phyloP scores from a whole-genome alignment of 1,140 invertebrate species.

The Drosophila erecta region DNA sequence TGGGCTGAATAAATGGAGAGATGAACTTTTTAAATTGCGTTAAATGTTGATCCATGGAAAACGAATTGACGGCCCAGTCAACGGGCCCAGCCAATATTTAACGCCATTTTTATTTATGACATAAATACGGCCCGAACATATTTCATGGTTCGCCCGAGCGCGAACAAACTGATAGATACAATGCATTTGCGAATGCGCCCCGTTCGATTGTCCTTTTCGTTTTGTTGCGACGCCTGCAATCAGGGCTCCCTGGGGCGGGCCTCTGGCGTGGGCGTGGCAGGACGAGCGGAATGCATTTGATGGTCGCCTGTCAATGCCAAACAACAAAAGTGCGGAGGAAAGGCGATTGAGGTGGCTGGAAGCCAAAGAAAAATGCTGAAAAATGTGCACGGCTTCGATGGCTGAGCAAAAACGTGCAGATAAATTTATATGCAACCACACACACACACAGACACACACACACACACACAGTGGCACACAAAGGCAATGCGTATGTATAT shows the following conservation, averaged over 20 bases:
- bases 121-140: constrained; percentile 70
- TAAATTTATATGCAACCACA: constrained; percentile 78
- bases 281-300: constrained; percentile 61
- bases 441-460: constrained; percentile 19
- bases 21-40: constrained; percentile 70
- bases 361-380: constrained; percentile 63
- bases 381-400: constrained; percentile 70
- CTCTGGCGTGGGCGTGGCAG: background rate
- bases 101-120: constrained; percentile 81
- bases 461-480: background rate
- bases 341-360: constrained; percentile 35
- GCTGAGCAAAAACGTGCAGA: constrained; percentile 61
- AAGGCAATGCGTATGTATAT: background rate
- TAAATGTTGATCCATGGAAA: constrained; percentile 69
- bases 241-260: constrained; percentile 19
- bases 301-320: constrained; percentile 77
- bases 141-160: constrained; percentile 62
- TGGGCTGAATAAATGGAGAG: constrained; percentile 1
- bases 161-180: constrained; percentile 76
- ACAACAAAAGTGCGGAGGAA: constrained; percentile 62
- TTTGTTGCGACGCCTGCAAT: constrained; percentile 52
- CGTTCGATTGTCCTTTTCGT: constrained; percentile 1
- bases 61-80: constrained; percentile 39
- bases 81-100: constrained; percentile 62
- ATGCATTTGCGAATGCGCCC: constrained; percentile 70